These are phyloP conservation scores for Rhadina sibilatrix DNA, from an alignment of 2,113 vertebrate genomes.

Conservation along the genomic window DNA sequence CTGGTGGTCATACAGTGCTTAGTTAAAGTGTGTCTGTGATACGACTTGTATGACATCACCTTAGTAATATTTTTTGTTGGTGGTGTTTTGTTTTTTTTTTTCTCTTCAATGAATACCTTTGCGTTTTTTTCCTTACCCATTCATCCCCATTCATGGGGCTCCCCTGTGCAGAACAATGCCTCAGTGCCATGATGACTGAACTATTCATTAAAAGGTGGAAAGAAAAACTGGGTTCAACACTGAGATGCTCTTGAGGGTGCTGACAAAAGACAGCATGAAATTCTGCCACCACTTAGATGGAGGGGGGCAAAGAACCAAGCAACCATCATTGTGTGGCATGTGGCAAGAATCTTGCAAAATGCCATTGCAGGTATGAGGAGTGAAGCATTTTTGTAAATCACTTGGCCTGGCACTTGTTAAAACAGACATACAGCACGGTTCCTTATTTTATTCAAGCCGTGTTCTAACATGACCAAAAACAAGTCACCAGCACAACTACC, in stretches of 20 bases:
- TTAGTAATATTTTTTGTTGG: background rate
- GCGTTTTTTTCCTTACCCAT: background rate
- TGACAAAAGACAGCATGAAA: background rate
- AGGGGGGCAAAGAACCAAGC: background rate
- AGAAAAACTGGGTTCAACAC: background rate
- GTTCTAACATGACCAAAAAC: background rate
- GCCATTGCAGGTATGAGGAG: background rate
- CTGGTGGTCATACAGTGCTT: background rate
- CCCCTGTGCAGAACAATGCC: background rate
- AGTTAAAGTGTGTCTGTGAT: background rate
- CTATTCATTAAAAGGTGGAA: background rate
- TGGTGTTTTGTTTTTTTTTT: background rate
- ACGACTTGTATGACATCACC: background rate
- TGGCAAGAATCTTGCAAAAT: constrained; percentile 15
- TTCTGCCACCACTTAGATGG: background rate
- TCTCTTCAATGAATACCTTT: background rate
- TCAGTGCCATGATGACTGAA: background rate
- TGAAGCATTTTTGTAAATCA: background rate
- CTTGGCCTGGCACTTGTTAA: background rate
- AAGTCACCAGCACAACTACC: background rate
- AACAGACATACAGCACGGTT: background rate
- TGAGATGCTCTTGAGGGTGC: background rate
- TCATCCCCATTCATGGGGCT: background rate
- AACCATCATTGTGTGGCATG: background rate
- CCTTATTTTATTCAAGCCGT: background rate